A percentile compares a stretch with the other conserved stretches of the same genome.
Conservation (phyloP, 2,797 vertebrate species). For the Pelobates cultripes region DNA sequence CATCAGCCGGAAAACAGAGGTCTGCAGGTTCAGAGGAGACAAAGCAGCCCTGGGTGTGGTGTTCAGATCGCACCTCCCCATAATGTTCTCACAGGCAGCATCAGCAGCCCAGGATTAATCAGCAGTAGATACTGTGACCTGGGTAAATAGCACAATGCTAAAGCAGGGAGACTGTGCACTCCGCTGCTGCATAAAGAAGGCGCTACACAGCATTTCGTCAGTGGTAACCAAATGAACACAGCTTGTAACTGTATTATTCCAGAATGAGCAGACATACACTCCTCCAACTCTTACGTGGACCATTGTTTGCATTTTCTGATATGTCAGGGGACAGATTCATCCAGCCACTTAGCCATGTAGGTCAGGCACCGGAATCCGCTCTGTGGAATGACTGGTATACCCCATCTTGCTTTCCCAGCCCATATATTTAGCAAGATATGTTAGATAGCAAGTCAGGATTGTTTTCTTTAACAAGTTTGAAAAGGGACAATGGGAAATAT, state of each 20-base stretch:
- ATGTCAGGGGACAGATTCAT: too few relatives aligned
- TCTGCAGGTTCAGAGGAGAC: slow-evolving; percentile 76
- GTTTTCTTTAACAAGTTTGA: too few relatives aligned
- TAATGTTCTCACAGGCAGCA: slow-evolving; percentile 79
- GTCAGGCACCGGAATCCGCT: too few relatives aligned
- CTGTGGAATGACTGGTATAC: too few relatives aligned
- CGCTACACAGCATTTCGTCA: background rate
- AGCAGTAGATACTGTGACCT: slow-evolving; percentile 68
- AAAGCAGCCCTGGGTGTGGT: slow-evolving; percentile 84
- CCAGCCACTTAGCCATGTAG: too few relatives aligned
- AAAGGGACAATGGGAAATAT: too few relatives aligned
- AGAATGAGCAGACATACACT: background rate
- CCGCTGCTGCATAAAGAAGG: slow-evolving; percentile 6
- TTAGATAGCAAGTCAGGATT: too few relatives aligned
- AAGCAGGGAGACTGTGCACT: slow-evolving; percentile 31
- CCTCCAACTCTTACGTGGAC: background rate
- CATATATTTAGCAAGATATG: too few relatives aligned
- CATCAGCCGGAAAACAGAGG: slow-evolving; percentile 83
- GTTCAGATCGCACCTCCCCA: slow-evolving; percentile 67
- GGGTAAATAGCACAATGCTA: slow-evolving; percentile 60
- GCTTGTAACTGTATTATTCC: background rate
- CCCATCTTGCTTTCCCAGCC: too few relatives aligned
- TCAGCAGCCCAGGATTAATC: slow-evolving; percentile 84
- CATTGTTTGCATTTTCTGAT: too few relatives aligned
- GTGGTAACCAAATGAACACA: slow-evolving; percentile 2